Conservation (phyloP, 2,888 invertebrate species). For the Sepioteuthis lessoniana region DNA sequence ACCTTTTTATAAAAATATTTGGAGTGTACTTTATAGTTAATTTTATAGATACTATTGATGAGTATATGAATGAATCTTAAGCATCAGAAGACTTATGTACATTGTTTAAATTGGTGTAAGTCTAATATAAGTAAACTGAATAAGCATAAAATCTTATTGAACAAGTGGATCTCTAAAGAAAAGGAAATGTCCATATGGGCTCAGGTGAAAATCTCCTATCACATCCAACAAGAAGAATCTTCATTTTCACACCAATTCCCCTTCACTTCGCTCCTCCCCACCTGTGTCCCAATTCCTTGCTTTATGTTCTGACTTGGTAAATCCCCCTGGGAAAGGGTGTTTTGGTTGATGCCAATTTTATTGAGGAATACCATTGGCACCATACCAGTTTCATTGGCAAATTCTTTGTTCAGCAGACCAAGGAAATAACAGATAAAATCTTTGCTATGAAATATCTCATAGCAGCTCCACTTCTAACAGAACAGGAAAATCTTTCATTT, state of each 20-base stretch:
- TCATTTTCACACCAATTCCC: not conserved
- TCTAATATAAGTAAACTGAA: too few relatives aligned
- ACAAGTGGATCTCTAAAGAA: not conserved
- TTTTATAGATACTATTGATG: too few relatives aligned
- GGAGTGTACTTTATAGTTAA: too few relatives aligned
- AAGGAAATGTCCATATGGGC: not conserved
- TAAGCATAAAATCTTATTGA: too few relatives aligned
- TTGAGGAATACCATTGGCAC: constrained; percentile 17
- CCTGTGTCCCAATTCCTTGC: constrained; percentile 2
- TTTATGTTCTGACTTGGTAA: constrained; percentile 6
- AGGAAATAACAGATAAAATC: constrained; percentile 5
- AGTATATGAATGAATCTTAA: too few relatives aligned
- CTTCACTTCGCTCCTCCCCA: not conserved
- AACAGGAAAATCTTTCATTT: not conserved
- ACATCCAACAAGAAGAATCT: not conserved
- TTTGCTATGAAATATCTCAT: not conserved
- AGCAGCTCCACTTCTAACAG: not conserved
- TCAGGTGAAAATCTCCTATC: not conserved
- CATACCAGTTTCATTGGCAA: not conserved
- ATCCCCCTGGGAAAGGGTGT: constrained; percentile 13
- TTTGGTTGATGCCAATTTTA: constrained; percentile 33
- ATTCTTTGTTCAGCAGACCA: not conserved
- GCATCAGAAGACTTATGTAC: too few relatives aligned
- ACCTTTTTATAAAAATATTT: too few relatives aligned
- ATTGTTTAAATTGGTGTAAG: too few relatives aligned